Evolutionary conservation across 2,888 invertebrate species (phyloP).

Genomic region (Odontomyia ornata): DNA sequence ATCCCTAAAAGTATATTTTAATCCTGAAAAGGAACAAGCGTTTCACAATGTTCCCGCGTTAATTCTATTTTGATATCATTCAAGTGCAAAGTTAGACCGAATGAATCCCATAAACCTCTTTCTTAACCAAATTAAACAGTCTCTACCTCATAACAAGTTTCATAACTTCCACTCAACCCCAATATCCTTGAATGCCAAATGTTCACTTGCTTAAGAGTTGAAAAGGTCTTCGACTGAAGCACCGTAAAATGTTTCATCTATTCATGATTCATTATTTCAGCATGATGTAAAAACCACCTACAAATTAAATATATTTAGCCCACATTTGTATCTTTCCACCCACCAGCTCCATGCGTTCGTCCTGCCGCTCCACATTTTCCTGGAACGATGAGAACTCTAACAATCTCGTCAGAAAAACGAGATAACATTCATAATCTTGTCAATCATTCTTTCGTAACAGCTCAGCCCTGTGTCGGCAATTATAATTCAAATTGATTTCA

Average conservation of each 20-base stretch:
- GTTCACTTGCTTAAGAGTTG: background rate
- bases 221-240: background rate
- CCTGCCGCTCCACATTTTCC: no score
- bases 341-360: background rate
- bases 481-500: constrained; percentile 22
- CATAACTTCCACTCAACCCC: background rate
- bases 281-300: background rate
- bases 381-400: background rate
- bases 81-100: no score
- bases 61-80: no score
- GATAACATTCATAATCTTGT: constrained; percentile 23
- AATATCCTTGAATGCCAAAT: background rate
- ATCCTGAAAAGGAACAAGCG: no score
- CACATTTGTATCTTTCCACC: background rate
- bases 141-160: no score
- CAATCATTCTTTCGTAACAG: background rate
- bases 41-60: no score
- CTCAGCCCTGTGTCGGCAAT: background rate
- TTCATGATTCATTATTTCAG: background rate
- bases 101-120: no score
- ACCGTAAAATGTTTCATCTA: background rate
- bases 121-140: no score
- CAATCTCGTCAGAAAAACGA: background rate
- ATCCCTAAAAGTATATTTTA: no score
- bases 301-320: background rate